phyloP scores from a whole-genome alignment of 2,113 vertebrate species.

The Rousettus leschenaultii region DNA sequence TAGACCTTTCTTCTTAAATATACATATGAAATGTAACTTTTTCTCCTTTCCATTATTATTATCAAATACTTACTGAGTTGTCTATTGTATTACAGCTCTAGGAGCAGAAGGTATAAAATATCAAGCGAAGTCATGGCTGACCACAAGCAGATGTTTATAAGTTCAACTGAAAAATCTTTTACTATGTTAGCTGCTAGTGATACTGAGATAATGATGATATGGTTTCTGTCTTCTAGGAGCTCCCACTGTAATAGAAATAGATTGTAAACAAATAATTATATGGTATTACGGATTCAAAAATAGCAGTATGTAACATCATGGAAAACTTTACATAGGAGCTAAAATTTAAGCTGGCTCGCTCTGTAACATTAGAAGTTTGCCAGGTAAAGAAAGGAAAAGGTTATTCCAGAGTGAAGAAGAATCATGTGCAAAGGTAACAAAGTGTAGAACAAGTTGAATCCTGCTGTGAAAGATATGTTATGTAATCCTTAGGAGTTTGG shows the following conservation, averaged over 20 bases:
- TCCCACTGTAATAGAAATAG: background rate
- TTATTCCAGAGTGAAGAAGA: background rate
- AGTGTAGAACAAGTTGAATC: background rate
- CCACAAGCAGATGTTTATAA: background rate
- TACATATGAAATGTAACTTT: background rate
- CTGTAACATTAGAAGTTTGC: background rate
- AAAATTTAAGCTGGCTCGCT: background rate
- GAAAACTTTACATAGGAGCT: background rate
- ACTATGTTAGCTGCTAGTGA: background rate
- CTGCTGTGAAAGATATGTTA: background rate
- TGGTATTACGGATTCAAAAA: background rate
- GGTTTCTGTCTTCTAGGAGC: background rate
- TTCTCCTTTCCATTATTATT: background rate
- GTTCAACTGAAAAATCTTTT: background rate
- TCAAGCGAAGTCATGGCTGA: background rate
- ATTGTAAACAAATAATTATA: background rate
- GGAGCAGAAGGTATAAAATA: background rate
- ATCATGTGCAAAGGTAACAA: background rate
- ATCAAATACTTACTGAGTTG: constrained; percentile 6
- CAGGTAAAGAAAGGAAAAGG: background rate
- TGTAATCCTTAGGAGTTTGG: background rate
- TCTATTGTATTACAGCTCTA: background rate
- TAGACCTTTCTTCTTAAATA: background rate
- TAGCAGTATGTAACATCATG: background rate
- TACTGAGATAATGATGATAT: background rate